phyloP scores from a whole-genome alignment of 2,113 vertebrate species.

The Apteryx mantelli region DNA sequence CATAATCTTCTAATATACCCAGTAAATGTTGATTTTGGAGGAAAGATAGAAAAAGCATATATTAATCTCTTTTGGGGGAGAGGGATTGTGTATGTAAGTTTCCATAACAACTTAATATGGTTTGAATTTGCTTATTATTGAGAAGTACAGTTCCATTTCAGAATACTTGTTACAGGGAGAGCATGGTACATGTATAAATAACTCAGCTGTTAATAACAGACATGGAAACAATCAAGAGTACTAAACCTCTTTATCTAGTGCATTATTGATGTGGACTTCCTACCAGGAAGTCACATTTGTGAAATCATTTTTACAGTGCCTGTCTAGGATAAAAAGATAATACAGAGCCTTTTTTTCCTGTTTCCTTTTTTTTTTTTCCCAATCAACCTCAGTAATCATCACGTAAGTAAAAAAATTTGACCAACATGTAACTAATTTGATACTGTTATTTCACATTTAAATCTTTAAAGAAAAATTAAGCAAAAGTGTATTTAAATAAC shows the following conservation, averaged over 20 bases:
- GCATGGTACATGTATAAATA: not conserved
- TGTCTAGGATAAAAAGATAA: conserved; percentile 64
- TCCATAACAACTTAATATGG: not conserved
- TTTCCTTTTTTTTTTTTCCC: not conserved
- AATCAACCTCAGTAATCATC: conserved; percentile 75
- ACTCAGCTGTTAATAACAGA: not conserved
- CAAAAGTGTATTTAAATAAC: not conserved
- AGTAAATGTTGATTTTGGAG: conserved; percentile 33
- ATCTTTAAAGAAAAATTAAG: not conserved
- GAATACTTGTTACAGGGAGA: not conserved
- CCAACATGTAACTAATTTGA: not conserved
- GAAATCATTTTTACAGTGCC: conserved; percentile 76
- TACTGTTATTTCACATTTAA: not conserved
- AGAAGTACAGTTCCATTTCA: not conserved
- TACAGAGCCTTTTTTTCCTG: not conserved
- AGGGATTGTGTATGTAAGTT: not conserved
- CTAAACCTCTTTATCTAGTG: conserved; percentile 34
- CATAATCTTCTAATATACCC: conserved; percentile 57
- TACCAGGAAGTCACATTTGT: conserved; percentile 78
- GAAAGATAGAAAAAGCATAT: not conserved
- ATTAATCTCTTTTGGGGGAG: not conserved
- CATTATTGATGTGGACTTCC: conserved; percentile 78
- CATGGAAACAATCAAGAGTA: not conserved
- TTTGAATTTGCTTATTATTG: conserved; percentile 15
- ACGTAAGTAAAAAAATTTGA: conserved; percentile 62